phyloP scores from a whole-genome alignment of 2,888 invertebrate species.

The Lumbricus terrestris region DNA sequence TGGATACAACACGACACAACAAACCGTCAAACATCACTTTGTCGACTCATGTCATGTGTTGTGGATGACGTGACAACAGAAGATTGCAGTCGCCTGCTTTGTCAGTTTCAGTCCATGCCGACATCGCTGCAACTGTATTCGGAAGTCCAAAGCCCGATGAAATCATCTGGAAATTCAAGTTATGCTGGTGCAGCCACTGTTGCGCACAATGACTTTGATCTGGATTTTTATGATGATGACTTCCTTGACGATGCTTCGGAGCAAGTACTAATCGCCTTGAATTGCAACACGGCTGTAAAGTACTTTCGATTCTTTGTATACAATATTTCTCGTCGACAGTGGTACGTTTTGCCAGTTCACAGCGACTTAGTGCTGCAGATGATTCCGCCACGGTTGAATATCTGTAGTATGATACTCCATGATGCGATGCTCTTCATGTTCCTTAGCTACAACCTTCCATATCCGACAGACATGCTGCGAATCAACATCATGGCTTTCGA shows the following conservation, averaged over 20 bases:
- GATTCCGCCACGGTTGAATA: conserved; percentile 52
- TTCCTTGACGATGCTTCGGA: conserved; percentile 18
- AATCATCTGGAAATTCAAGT: not conserved
- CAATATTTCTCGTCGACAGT: conserved; percentile 47
- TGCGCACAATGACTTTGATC: not conserved
- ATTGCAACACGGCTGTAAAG: conserved; percentile 52
- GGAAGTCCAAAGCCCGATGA: not conserved
- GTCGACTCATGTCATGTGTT: conserved; percentile 24
- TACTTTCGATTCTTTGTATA: conserved; percentile 52
- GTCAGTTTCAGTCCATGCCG: conserved; percentile 9
- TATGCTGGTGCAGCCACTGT: not conserved
- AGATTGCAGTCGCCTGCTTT: conserved; percentile 8
- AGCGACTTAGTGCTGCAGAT: conserved; percentile 48
- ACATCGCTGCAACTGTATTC: not conserved
- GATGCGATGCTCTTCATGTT: conserved; percentile 53
- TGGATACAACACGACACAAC: conserved; percentile 50
- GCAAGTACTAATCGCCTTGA: conserved; percentile 48
- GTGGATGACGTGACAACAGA: conserved; percentile 10
- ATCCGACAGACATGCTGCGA: conserved; percentile 54
- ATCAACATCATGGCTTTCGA: conserved; percentile 52
- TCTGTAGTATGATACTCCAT: conserved; percentile 48
- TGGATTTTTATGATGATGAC: not conserved
- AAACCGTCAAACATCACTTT: conserved; percentile 39
- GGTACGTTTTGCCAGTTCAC: conserved; percentile 50
- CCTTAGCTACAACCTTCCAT: conserved; percentile 53